These are phyloP conservation scores for Cygnus buccinator DNA, from an alignment of 2,113 vertebrate genomes.

Conservation along the genomic window DNA sequence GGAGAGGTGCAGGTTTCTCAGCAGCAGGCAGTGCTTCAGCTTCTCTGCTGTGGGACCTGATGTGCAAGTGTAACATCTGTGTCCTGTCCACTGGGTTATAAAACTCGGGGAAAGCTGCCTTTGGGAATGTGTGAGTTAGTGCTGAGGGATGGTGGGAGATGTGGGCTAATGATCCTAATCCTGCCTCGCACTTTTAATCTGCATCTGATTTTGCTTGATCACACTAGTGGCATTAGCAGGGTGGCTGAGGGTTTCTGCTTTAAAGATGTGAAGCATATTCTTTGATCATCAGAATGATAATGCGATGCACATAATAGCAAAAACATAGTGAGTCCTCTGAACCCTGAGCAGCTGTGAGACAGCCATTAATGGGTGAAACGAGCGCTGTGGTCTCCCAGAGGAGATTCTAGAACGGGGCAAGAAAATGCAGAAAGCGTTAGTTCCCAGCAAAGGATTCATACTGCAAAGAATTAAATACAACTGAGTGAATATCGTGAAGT, in stretches of 20 bases:
- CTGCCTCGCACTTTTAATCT: not conserved
- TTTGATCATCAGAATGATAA: not conserved
- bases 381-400: not conserved
- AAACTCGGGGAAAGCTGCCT: not conserved
- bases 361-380: not conserved
- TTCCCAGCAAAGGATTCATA: not conserved
- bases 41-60: not conserved
- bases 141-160: not conserved
- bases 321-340: not conserved
- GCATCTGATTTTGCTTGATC: not conserved
- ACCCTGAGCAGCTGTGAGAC: not conserved
- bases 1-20: not conserved
- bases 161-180: not conserved
- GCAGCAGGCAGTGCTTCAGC: not conserved
- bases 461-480: not conserved
- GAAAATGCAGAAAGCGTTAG: not conserved
- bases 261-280: not conserved
- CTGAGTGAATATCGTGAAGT: not conserved
- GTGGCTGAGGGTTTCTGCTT: not conserved
- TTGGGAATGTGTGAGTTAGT: not conserved
- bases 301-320: rapidly evolving
- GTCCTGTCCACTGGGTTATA: not conserved
- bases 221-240: not conserved
- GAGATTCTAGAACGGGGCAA: not conserved
- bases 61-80: not conserved